Percentiles rank a stretch among this genome's conserved stretches.
phyloP scores from a whole-genome alignment of 2,888 invertebrate genomes.

The Synanthedon vespiformis region DNA sequence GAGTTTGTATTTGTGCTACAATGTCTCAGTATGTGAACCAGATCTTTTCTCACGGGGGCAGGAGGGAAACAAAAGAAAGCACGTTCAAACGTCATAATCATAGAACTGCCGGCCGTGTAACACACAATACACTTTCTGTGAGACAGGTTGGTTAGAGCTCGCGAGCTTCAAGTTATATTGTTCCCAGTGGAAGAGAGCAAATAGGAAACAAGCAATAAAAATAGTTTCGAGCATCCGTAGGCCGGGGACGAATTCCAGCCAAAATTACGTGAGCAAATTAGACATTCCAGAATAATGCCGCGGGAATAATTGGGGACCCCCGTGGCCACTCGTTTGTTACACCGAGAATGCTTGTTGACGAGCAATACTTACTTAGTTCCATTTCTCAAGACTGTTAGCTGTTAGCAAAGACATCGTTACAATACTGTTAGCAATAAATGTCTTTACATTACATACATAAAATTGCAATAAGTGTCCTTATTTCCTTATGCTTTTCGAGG shows the following conservation, averaged over 20 bases:
- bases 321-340: constrained; percentile 17
- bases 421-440: too few species aligned
- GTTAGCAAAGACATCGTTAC: too few species aligned
- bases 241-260: constrained; percentile 58
- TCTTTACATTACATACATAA: too few species aligned
- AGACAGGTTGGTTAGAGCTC: constrained; percentile 53
- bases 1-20: not conserved
- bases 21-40: constrained; percentile 3
- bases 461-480: too few species aligned
- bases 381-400: not conserved
- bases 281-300: constrained; percentile 62
- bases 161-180: constrained; percentile 55
- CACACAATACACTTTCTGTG: constrained; percentile 54
- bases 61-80: constrained; percentile 30
- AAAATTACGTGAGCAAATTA: constrained; percentile 70
- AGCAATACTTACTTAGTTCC: not conserved
- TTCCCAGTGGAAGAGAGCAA: constrained; percentile 50
- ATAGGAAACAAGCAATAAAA: constrained; percentile 69
- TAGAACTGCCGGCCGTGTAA: constrained; percentile 38
- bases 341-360: constrained; percentile 24
- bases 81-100: constrained; percentile 20
- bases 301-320: constrained; percentile 55
- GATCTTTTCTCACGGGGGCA: constrained; percentile 32
- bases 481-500: too few species aligned
- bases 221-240: constrained; percentile 58